These are phyloP conservation scores for Pleuronectes platessa DNA, from an alignment of 2,113 vertebrate genomes.

Conservation along the genomic window DNA sequence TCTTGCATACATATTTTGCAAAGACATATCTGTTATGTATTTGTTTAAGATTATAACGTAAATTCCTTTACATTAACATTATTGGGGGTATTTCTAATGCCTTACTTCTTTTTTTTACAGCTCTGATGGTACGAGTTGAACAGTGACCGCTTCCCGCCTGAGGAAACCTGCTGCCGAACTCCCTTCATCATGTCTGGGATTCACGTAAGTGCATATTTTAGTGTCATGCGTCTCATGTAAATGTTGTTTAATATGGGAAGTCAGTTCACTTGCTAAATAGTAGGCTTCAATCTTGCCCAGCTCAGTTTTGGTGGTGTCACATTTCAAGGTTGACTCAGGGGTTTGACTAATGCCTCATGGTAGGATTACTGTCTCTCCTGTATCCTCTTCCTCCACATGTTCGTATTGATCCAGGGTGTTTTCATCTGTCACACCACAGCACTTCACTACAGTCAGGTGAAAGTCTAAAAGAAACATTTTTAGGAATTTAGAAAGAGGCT, in stretches of 20 bases:
- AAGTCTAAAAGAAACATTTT: neutral
- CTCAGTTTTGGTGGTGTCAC: constrained; percentile 27
- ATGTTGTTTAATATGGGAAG: too few relatives aligned
- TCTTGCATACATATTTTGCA: too few relatives aligned
- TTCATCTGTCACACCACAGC: neutral
- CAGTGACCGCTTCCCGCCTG: constrained; percentile 70
- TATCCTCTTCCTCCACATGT: constrained; percentile 15
- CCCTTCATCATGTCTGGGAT: constrained; percentile 80
- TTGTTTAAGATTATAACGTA: neutral
- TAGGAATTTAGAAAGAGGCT: neutral
- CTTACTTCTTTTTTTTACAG: constrained; percentile 44
- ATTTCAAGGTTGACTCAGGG: constrained; percentile 26
- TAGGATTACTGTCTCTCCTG: constrained; percentile 32
- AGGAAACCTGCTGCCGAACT: constrained; percentile 73
- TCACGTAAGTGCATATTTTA: constrained; percentile 64
- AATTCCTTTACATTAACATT: neutral
- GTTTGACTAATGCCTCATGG: constrained; percentile 22
- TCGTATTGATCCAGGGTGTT: constrained; percentile 20
- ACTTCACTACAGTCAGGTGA: neutral
- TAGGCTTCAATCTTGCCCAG: too few relatives aligned
- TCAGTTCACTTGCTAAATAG: too few relatives aligned
- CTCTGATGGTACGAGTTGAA: constrained; percentile 80
- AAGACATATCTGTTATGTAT: too few relatives aligned
- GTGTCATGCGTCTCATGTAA: too few relatives aligned
- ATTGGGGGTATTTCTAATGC: constrained; percentile 4